Evolutionary conservation across 2,113 vertebrate genomes (phyloP).

Genomic region (Lampris megalopsis): DNA sequence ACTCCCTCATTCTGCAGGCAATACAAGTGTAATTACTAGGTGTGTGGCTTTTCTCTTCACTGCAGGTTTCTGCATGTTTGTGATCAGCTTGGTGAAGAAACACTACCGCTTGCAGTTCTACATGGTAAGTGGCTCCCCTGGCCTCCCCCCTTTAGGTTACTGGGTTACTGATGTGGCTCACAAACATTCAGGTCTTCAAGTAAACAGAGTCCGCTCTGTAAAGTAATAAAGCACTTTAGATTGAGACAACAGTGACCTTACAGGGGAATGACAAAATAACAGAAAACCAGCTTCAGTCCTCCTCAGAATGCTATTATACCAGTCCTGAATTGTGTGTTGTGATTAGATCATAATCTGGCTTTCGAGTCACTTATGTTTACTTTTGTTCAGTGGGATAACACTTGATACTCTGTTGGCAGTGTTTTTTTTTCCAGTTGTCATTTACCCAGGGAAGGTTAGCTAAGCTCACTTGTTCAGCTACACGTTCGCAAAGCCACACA

Average conservation of each 20-base stretch:
- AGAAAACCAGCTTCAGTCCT: too few relatives aligned
- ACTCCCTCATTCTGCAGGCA: neutral
- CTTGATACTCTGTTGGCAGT: neutral
- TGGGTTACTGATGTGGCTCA: conserved; percentile 53
- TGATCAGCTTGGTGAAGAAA: conserved; percentile 98
- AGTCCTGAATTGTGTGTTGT: too few relatives aligned
- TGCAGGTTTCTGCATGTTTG: conserved; percentile 98
- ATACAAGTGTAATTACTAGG: neutral
- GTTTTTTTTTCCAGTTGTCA: too few relatives aligned
- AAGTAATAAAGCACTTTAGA: neutral
- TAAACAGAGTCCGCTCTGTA: neutral
- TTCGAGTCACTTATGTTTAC: too few relatives aligned
- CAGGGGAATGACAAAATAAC: too few relatives aligned
- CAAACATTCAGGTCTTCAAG: neutral
- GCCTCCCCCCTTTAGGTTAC: neutral
- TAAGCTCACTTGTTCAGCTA: neutral
- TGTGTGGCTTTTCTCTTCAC: neutral
- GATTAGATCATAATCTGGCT: too few relatives aligned
- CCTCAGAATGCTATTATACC: too few relatives aligned
- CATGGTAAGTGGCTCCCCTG: conserved; percentile 87
- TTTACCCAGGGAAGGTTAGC: neutral
- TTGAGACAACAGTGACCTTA: too few relatives aligned
- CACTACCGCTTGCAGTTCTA: conserved; percentile 99
- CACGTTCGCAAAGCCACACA: neutral
- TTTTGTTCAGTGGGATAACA: neutral